phyloP scores from a whole-genome alignment of 2,113 vertebrate species.

The Myotis yumanensis region DNA sequence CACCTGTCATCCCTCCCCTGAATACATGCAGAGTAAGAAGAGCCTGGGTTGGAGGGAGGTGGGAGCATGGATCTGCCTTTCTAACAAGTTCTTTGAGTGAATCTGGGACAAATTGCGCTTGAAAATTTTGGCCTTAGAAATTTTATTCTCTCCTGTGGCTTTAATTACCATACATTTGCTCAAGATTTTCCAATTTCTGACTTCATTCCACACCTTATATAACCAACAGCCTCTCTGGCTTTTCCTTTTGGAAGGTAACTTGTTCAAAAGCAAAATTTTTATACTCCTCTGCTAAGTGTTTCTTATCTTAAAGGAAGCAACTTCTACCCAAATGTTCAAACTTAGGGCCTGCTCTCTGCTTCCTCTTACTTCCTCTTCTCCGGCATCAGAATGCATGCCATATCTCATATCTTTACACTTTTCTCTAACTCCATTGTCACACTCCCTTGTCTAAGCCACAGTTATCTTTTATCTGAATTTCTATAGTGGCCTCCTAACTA shows the following conservation, averaged over 20 bases:
- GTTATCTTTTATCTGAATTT: not conserved
- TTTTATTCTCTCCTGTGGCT: not conserved
- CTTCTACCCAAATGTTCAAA: not conserved
- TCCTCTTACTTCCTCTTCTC: not conserved
- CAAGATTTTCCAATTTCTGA: not conserved
- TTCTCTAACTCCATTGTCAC: not conserved
- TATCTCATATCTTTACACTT: not conserved
- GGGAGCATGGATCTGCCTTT: not conserved
- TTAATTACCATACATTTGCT: not conserved
- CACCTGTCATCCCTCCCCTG: not conserved
- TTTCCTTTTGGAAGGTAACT: not conserved
- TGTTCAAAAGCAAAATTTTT: not conserved
- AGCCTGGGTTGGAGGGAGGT: not conserved
- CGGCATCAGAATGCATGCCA: rapidly evolving
- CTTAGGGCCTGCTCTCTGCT: not conserved
- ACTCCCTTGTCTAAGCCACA: not conserved
- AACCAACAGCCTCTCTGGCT: not conserved
- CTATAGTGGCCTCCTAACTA: not conserved
- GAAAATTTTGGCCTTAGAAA: not conserved
- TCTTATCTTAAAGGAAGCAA: not conserved
- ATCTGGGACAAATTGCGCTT: not conserved
- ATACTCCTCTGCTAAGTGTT: not conserved
- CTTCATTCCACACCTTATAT: not conserved
- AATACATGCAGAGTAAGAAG: not conserved
- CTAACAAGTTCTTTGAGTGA: not conserved